Evolutionary conservation across 2,888 invertebrate genomes (phyloP), one percentile per base, ranked within the genome.

Genomic region (Euplexia lucipara): DNA sequence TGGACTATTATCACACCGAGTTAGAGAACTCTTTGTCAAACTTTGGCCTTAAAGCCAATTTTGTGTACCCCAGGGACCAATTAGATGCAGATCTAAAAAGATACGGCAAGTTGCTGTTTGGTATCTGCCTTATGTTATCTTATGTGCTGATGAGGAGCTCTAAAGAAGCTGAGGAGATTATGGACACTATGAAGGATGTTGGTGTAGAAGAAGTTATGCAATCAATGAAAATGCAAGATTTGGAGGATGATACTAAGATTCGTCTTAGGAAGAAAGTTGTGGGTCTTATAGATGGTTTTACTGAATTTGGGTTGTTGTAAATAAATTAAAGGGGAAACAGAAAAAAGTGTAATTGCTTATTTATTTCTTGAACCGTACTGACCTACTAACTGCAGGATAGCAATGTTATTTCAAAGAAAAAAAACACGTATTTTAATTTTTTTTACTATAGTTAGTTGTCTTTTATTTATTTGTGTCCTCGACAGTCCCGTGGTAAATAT

Each of bases 1-100:
- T 86, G 0, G 83, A 86, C 51, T 78, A 75, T 41, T 86, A 86
- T 39, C 72, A 86, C 52, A 32, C 62, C 16, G 77, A 79, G 51
- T 58, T 86, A 26, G 82, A 82, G 4, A 78, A 79, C 2, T 63
- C 65, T 3, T 63, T 86, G n/a, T 45, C 60, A 2, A 72, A 81
- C 35, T 79, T 74, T 30, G 78, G 76, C n/a, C 63, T 86, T 0
- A 80, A 81, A 62, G 72, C 63, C 3, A 69, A 70, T 34, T 63
- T 49, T 1, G 32, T 83, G 0, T 86, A 82, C 22, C 74, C 86
- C 0, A 79, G 60, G 70, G 78, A 83, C 0, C 73, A 75, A 49
- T 52, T 86, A 1, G 83, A 84, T 14, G 68, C 58, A 30, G 86
- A 85, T 39, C 49, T 86, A 30, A 82, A 78, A 42, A 77, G 69